Percentiles rank a stretch among this genome's conserved stretches.
Conservation (phyloP, 2,113 vertebrate genomes). For the Canis aureus region DNA sequence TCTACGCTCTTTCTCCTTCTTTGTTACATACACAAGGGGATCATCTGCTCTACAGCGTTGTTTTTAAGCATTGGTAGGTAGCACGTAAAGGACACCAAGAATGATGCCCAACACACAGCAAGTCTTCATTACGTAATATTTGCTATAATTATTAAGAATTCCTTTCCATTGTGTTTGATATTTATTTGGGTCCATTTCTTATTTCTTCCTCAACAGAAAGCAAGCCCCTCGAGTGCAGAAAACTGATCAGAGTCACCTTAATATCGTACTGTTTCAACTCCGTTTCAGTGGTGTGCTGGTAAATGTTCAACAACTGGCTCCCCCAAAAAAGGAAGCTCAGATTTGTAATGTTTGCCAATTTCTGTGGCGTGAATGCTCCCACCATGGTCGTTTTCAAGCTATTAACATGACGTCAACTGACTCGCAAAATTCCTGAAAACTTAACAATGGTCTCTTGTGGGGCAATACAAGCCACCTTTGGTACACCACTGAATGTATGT, state of each 20-base stretch:
- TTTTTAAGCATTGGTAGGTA: neutral
- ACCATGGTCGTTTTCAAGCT: neutral
- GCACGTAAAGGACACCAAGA: neutral
- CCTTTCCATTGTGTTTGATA: neutral
- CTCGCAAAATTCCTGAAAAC: neutral
- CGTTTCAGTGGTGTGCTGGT: neutral
- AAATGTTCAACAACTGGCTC: neutral
- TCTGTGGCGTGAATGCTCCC: constrained; percentile 30
- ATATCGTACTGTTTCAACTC: neutral
- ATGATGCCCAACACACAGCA: neutral
- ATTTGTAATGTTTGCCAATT: neutral
- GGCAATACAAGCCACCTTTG: neutral
- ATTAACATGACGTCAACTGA: neutral
- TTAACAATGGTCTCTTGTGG: neutral
- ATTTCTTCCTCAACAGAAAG: neutral
- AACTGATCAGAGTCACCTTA: neutral
- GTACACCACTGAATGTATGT: neutral
- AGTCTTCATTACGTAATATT: neutral
- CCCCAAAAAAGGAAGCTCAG: neutral
- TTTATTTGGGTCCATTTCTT: neutral
- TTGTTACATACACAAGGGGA: neutral
- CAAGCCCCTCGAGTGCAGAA: neutral
- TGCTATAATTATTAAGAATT: neutral
- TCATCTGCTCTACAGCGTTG: neutral
- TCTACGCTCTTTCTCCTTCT: neutral